Percentiles rank a stretch among this genome's conserved stretches.
Conservation (phyloP, 2,797 vertebrate species). For the Enteromius treurensis region DNA sequence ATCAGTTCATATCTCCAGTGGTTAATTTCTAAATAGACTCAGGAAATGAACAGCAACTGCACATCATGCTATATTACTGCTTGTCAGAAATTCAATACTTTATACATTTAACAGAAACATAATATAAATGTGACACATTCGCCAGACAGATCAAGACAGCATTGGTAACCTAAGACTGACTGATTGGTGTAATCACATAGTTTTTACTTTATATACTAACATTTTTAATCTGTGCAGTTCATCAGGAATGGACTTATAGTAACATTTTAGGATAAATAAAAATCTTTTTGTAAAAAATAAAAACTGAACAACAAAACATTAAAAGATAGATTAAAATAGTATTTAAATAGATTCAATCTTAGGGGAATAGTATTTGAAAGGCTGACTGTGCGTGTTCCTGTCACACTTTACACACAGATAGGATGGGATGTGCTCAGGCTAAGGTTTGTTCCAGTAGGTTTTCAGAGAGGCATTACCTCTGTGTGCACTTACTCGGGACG, state of each 20-base stretch:
- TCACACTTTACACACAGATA: not conserved
- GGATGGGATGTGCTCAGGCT: not conserved
- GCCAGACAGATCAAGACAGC: constrained; percentile 4
- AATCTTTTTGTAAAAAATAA: constrained; percentile 41
- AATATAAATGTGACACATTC: not conserved
- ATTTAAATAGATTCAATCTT: constrained; percentile 53
- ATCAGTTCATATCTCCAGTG: constrained; percentile 8
- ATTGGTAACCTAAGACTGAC: not conserved
- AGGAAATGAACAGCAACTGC: not conserved
- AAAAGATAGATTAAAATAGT: constrained; percentile 46
- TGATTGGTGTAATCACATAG: not conserved
- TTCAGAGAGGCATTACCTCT: not conserved
- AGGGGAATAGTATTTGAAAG: constrained; percentile 48
- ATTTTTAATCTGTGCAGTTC: constrained; percentile 17
- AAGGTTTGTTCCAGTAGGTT: not conserved
- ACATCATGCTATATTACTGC: constrained; percentile 5
- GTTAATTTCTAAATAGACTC: not conserved
- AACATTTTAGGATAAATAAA: constrained; percentile 54
- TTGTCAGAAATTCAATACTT: not conserved
- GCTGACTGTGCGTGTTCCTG: constrained; percentile 21
- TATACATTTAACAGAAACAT: not conserved
- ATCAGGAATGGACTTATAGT: constrained; percentile 31
- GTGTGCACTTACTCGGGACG: not conserved
- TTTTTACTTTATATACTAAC: not conserved
- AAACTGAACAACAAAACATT: constrained; percentile 47